Evolutionary conservation across 2,797 vertebrate genomes (phyloP).

Genomic region (Rhadinocentrus ornatus): DNA sequence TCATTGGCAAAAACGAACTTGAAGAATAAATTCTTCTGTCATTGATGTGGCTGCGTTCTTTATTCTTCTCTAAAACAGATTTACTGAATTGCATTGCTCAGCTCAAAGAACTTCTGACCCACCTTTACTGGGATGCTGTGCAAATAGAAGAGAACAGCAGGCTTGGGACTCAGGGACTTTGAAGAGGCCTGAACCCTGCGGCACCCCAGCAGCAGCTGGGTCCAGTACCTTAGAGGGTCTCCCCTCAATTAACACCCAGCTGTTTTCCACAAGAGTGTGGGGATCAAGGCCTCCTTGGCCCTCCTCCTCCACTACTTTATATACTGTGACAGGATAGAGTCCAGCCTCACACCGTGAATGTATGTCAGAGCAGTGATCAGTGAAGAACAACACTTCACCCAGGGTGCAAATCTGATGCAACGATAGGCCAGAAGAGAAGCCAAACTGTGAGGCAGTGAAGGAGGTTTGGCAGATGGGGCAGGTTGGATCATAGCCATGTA

Average conservation of each 20-base stretch:
- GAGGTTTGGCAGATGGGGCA: conserved; percentile 57
- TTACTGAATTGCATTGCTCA: conserved; percentile 44
- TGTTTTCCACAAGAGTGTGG: conserved; percentile 63
- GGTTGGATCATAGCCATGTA: conserved; percentile 54
- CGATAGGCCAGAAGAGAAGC: conserved; percentile 6
- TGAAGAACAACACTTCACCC: conserved; percentile 14
- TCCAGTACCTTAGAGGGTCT: conserved; percentile 64
- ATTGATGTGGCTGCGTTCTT: not conserved
- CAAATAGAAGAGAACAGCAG: conserved; percentile 77
- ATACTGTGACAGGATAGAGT: conserved; percentile 5
- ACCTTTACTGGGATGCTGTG: conserved; percentile 47
- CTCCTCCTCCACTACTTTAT: conserved; percentile 20
- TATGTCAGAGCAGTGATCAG: not conserved
- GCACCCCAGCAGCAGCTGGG: conserved; percentile 51
- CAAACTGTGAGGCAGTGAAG: conserved; percentile 34
- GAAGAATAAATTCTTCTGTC: not conserved
- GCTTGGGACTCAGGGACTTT: conserved; percentile 72
- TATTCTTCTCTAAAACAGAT: conserved; percentile 5
- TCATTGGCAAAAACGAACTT: too few species aligned
- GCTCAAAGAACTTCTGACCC: conserved; percentile 54
- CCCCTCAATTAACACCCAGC: conserved; percentile 77
- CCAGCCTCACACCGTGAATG: not conserved
- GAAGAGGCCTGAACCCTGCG: conserved; percentile 58
- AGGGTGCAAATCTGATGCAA: conserved; percentile 11
- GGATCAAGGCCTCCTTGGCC: conserved; percentile 52